Base-by-base conservation (phyloP, 35 echinoderm and acorn worm species). In the Apostichopus japonicus region DNA sequence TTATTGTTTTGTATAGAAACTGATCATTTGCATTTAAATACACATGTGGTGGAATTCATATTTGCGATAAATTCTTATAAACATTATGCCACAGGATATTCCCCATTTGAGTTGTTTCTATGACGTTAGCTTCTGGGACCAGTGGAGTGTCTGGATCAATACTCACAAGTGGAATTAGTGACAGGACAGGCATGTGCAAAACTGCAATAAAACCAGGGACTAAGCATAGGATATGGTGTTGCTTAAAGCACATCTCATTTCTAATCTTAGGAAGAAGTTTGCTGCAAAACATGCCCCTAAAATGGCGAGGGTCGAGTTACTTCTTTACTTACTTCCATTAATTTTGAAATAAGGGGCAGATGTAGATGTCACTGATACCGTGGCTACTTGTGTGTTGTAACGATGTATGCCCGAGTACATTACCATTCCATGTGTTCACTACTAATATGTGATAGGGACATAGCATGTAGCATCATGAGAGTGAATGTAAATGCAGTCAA, bases 211-310 rank as follows among this genome's bases (percentile, higher is more conserved):
- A 59, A 86, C 57, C 83, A 89, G 14, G 56, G 6, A 89, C 65
- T 6, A 67, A 52, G 63, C 70, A 24, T 59, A 23, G 8, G 86
- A 89, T 72, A 89, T 8, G 21, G 86, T 89, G 11, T 15, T 89
- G 22, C 86, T 89, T 6, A 89, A 27, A 89, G 63, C 56, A 67
- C 86, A 89, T 27, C 86, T 4, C 57, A 55, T 89, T 89, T 89
- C 24, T 15, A 89, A 89, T 72, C 63, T 89, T 8, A 72, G 0
- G 21, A 67, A 72, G 86, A 89, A 65, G 59, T 89, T 89, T 72
- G 23, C 24, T 23, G 62, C 86, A 62, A 89, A 89, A 72, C 24
- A 65, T 23, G 59, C 86, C 86, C 86, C 86, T 65, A 89, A 72
- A 72, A 52, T 89, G 86, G 55, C 55, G 86, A 89, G 86, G 62